Base-by-base conservation (phyloP, 2,888 invertebrate genomes). In the Pseudolycoriella hygida region DNA sequence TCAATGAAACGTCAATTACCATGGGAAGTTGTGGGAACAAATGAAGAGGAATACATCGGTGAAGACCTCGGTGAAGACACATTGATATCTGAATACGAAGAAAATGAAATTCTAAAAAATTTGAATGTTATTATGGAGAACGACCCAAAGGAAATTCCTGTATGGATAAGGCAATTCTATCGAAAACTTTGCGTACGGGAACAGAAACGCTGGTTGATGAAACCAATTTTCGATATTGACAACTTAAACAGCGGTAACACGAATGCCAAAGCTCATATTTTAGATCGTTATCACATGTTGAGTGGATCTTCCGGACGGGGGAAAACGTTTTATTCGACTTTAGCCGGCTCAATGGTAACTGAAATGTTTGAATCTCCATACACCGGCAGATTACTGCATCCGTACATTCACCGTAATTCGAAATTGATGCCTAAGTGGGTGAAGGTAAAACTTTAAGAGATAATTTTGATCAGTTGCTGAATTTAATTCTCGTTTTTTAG, bases 331-430 rank as follows among this genome's bases (percentile, higher is more conserved):
- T 67, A 71, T 42, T 66, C 70, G 0, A 56, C 72, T 42, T 58
- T 80, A 14, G 66, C 73, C 18, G 72, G 76, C 1, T 60, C 60
- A 47, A 61, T 63, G 19, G 70, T 72, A 49, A 65, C 72, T 17
- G 62, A 70, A 39, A 58, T 72, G 12, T 75, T 81, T 56, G 69
- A 79, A 46, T 84, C 83, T 25, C 73, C 80, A 1, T 76, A 79
- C 57, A 80, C 80, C 4, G 76, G 75, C 50, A 74, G 80, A 44
- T 62, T 76, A 45, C 69, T 93, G 46, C 84, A 85, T 62, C 90
- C 92, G 1, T 90, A 78, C 62, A 89, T 93, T 51, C 71, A 82
- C 50, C 68, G 85, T 52, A 87, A 89, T 58, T 59, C 61, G 6
- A 67, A 70, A 48, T 71, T 74, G 15, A 64, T 59, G 42, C 85